Evolutionary conservation across 1,140 invertebrate species (phyloP), one percentile per base, ranked within the genome.

Genomic region (Calliopsis andreniformis): DNA sequence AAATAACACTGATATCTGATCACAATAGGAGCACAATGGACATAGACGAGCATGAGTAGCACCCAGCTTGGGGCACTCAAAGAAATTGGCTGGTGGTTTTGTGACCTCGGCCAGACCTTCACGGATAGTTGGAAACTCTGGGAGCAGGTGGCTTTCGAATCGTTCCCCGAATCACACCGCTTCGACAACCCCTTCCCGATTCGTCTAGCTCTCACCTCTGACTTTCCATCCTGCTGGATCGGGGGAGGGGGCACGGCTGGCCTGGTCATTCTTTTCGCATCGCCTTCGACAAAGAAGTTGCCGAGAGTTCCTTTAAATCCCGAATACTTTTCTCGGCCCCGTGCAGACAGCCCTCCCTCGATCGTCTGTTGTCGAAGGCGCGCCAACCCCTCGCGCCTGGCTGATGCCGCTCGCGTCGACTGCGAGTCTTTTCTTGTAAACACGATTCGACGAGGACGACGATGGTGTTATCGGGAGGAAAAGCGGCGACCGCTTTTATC

Each of bases 11-110:
- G 87, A 86, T 87, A 89, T 89, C 86, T 79, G 85, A 87, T 89
- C 82, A 87, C 87, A 88, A 89, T 89, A 78, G 86, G 76, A 76
- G 73, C 78, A 88, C 87, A 88, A 86, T 88, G 84, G 84, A 78
- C 81, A 82, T 63, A 61, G 72, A 77, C 77, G 82, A 81, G 80
- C 80, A 82, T 78, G 83, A 83, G 83, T 85, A 76, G 32, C n/a
- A n/a, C 66, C 70, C 79, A 83, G 83, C 86, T 88, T 80, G 82
- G 83, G 82, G 87, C 87, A 90, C 89, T 90, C 86, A 89, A 89
- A 89, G 87, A 89, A 90, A 90, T 90, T 90, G 89, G 88, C 86
- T 86, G 76, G 85, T 82, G 85, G 87, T 84, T 83, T 86, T 79
- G 80, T 87, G 89, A 89, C 88, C 86, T 82, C 66, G 70, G 69